A percentile compares a stretch with the other conserved stretches of the same genome.
phyloP scores from a whole-genome alignment of 2,113 vertebrate genomes.

The Catharus fuscescens region DNA sequence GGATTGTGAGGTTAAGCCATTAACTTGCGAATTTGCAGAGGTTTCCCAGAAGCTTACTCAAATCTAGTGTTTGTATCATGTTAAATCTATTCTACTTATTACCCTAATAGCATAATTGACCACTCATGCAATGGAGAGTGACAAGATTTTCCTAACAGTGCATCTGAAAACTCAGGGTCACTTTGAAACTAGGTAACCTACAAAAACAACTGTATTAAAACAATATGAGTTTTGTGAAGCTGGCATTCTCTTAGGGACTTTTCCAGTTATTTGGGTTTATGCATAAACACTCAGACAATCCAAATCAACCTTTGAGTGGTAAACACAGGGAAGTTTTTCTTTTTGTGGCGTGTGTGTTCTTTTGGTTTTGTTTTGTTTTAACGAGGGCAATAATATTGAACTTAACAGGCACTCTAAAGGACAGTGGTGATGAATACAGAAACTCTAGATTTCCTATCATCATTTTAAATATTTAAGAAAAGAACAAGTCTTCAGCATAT shows the following conservation, averaged over 20 bases:
- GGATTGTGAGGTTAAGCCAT: slow-evolving; percentile 73
- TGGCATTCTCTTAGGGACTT: background rate
- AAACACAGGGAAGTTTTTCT: background rate
- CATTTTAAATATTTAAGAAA: background rate
- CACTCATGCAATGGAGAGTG: slow-evolving; percentile 60
- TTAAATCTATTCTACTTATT: slow-evolving; percentile 67
- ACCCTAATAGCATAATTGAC: slow-evolving; percentile 70
- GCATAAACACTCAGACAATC: background rate
- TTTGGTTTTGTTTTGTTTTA: background rate
- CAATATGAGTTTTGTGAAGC: background rate
- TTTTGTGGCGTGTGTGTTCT: rapidly evolving
- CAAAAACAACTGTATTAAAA: background rate
- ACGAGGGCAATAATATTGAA: background rate
- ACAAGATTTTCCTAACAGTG: slow-evolving; percentile 37
- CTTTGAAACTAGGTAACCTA: slow-evolving; percentile 60
- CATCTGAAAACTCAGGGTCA: slow-evolving; percentile 55
- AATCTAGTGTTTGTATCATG: slow-evolving; percentile 55
- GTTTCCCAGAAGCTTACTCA: slow-evolving; percentile 75
- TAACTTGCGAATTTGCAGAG: slow-evolving; percentile 71
- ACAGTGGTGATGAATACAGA: background rate
- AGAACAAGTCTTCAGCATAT: background rate
- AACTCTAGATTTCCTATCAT: background rate
- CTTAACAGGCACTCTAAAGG: background rate
- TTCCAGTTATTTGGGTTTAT: background rate
- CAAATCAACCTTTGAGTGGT: background rate